phyloP scores from a whole-genome alignment of 1,140 invertebrate genomes.

The Papilio aristodemus region DNA sequence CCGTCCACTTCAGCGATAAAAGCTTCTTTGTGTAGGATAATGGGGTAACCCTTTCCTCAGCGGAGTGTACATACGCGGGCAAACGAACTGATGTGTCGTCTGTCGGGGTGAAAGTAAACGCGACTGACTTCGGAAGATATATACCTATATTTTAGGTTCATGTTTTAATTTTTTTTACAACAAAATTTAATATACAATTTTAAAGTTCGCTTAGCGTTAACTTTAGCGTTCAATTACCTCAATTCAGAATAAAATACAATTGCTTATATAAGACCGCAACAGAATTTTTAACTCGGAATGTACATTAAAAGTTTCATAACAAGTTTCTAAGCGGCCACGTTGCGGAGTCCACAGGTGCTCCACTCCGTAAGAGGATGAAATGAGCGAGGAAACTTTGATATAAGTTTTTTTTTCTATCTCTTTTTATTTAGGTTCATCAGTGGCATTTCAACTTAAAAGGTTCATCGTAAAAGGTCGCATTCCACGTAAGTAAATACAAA shows the following conservation, averaged over 20 bases:
- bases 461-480: no score
- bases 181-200: neutral
- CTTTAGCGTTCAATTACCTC: neutral
- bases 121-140: neutral
- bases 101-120: constrained; percentile 9
- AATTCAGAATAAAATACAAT: constrained; percentile 1
- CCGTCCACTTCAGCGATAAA: constrained; percentile 34
- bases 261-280: neutral
- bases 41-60: constrained; percentile 30
- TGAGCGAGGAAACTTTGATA: constrained; percentile 3
- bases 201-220: neutral
- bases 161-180: neutral
- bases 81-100: constrained; percentile 26
- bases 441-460: neutral
- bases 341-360: constrained; percentile 29
- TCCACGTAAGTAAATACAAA: no score
- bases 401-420: neutral
- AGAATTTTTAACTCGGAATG: constrained; percentile 21
- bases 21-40: constrained; percentile 33
- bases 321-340: constrained; percentile 13
- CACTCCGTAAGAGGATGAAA: neutral
- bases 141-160: neutral
- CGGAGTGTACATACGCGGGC: constrained; percentile 20
- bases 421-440: constrained; percentile 3
- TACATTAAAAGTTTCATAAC: constrained; percentile 25